A percentile compares a stretch with the other conserved stretches of the same genome.
Evolutionary conservation across 2,113 vertebrate genomes (phyloP).

Genomic region (Pollachius pollachius): DNA sequence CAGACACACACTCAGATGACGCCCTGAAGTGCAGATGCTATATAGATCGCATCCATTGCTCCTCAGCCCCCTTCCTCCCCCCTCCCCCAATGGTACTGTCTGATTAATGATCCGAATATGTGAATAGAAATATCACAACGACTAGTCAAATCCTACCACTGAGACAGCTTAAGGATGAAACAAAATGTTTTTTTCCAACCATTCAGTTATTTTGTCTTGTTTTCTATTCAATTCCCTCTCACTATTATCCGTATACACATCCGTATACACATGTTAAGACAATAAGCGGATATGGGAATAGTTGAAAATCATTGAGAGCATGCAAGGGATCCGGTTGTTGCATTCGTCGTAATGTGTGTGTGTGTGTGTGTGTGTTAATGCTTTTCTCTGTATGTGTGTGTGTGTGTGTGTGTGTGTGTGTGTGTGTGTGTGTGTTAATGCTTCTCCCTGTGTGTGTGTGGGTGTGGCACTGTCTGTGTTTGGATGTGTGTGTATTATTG

Average conservation of each 20-base stretch:
- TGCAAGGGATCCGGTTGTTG: not conserved
- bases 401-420: no score
- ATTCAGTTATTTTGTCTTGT: constrained; percentile 7
- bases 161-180: constrained; percentile 60
- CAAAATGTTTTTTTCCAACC: constrained; percentile 25
- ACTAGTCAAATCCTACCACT: constrained; percentile 59
- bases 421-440: not conserved
- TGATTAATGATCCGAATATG: constrained; percentile 79
- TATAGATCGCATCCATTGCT: constrained; percentile 68
- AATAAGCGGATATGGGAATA: not conserved
- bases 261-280: not conserved
- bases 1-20: constrained; percentile 22
- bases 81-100: constrained; percentile 52
- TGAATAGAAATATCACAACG: constrained; percentile 77
- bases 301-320: not conserved
- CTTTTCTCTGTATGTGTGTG: not conserved
- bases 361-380: not conserved
- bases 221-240: constrained; percentile 3
- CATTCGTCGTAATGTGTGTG: no score
- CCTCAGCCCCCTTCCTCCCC: constrained; percentile 30
- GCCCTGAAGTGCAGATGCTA: constrained; percentile 70
- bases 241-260: not conserved
- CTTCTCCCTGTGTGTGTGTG: not conserved
- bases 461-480: not conserved
- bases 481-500: not conserved